Evolutionary conservation across 2,113 vertebrate genomes (phyloP).

Genomic region (Hirundichthys speculiger): DNA sequence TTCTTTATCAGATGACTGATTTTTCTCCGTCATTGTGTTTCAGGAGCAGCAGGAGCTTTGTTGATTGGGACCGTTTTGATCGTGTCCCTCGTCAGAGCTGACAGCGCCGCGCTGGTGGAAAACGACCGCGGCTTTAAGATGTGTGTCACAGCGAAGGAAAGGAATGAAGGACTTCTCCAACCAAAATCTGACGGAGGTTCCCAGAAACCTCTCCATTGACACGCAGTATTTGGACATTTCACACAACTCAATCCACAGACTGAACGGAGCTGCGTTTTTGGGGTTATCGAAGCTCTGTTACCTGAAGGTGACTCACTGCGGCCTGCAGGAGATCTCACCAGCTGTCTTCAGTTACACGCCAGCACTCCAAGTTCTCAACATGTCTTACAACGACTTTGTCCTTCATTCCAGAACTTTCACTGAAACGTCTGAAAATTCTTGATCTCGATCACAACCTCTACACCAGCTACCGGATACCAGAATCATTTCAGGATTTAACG

Average conservation of each 20-base stretch:
- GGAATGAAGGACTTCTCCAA: constrained; percentile 47
- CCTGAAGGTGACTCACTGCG: constrained; percentile 63
- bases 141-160: constrained; percentile 45
- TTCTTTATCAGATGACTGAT: no score
- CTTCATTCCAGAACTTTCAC: constrained; percentile 57
- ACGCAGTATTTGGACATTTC: constrained; percentile 71
- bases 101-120: background rate
- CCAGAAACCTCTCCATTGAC: constrained; percentile 41
- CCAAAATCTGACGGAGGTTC: constrained; percentile 51
- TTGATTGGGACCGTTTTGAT: constrained; percentile 10
- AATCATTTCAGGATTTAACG: constrained; percentile 45
- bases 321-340: constrained; percentile 54
- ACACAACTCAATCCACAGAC: constrained; percentile 56
- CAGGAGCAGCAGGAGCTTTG: constrained; percentile 16
- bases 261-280: constrained; percentile 33
- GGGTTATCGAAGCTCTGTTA: constrained; percentile 57
- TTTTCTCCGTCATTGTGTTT: constrained; percentile 4
- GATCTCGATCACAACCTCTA: constrained; percentile 65
- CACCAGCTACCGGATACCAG: constrained; percentile 54
- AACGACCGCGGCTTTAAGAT: constrained; percentile 21
- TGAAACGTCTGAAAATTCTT: constrained; percentile 56
- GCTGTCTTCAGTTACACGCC: constrained; percentile 50
- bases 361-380: constrained; percentile 66
- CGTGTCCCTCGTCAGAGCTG: background rate
- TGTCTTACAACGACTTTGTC: constrained; percentile 63